Percentiles rank a stretch among this genome's conserved stretches.
These are phyloP conservation scores for Hipposideros larvatus DNA, from an alignment of 2,797 vertebrate genomes.

Conservation along the genomic window DNA sequence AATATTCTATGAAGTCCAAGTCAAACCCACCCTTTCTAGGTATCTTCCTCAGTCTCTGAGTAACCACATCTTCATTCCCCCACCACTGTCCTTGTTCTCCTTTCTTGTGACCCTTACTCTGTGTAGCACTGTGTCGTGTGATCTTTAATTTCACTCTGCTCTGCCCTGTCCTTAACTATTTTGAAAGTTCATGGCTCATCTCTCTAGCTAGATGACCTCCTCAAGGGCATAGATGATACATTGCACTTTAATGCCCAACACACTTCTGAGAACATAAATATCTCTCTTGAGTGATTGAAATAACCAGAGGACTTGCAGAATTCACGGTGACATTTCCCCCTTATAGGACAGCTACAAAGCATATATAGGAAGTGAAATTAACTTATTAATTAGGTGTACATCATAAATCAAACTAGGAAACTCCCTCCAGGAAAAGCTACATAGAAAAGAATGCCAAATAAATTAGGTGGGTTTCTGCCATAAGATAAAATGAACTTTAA, in stretches of 20 bases:
- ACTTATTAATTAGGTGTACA: conserved; percentile 56
- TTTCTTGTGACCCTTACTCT: not conserved
- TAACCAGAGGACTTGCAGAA: conserved; percentile 41
- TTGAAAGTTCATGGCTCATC: not conserved
- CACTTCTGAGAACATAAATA: conserved; percentile 28
- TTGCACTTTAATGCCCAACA: not conserved
- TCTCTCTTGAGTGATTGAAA: conserved; percentile 19
- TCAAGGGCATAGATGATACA: not conserved
- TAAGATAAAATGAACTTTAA: conserved; percentile 56
- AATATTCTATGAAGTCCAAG: not conserved
- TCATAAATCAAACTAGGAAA: conserved; percentile 3
- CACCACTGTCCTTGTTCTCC: not conserved
- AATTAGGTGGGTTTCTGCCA: conserved; percentile 50
- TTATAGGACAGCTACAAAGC: conserved; percentile 34
- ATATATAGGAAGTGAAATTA: conserved; percentile 53
- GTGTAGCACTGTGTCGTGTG: not conserved
- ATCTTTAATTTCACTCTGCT: not conserved
- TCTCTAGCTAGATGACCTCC: not conserved
- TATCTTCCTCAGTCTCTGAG: not conserved
- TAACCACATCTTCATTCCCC: not conserved
- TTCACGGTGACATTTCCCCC: not conserved
- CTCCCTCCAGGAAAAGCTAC: conserved; percentile 55
- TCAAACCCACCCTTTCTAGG: not conserved
- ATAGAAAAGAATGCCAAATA: conserved; percentile 59
- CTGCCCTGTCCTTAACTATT: not conserved